Conservation (phyloP, 1,140 invertebrate species). For the Dermatophagoides farinae region DNA sequence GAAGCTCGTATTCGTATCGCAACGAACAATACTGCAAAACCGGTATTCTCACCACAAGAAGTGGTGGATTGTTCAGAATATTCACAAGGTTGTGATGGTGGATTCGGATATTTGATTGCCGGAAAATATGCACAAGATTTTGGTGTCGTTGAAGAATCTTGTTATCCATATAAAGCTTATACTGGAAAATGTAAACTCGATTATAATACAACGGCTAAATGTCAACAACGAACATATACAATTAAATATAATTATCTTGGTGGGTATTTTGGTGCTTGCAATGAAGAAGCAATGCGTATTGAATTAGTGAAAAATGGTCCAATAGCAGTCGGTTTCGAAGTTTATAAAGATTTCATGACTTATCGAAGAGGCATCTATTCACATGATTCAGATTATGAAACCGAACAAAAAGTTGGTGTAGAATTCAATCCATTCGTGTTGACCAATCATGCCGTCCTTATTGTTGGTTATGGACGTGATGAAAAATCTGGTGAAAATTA, state of each 20-base stretch:
- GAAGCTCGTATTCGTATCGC: slow-evolving; percentile 27
- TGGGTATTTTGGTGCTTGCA: slow-evolving; percentile 32
- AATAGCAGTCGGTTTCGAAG: slow-evolving; percentile 32
- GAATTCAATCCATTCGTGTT: slow-evolving; percentile 27
- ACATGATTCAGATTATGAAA: slow-evolving; percentile 17
- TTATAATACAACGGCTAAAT: slow-evolving; percentile 7
- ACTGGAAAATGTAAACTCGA: slow-evolving; percentile 10
- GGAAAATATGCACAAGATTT: slow-evolving; percentile 32
- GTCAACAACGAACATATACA: slow-evolving; percentile 27
- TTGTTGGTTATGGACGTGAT: slow-evolving; percentile 33
- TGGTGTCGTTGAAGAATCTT: slow-evolving; percentile 30
- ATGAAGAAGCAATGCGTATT: slow-evolving; percentile 32
- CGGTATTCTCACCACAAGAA: slow-evolving; percentile 31
- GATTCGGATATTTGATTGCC: slow-evolving; percentile 34
- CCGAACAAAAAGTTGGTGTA: slow-evolving; percentile 19
- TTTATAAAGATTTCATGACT: slow-evolving; percentile 28
- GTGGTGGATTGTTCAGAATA: slow-evolving; percentile 32
- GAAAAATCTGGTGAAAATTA: slow-evolving; percentile 34
- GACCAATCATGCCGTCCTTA: slow-evolving; percentile 32
- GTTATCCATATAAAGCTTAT: slow-evolving; percentile 29
- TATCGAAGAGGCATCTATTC: slow-evolving; percentile 30
- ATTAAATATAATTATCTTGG: slow-evolving; percentile 31
- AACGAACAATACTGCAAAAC: slow-evolving; percentile 27
- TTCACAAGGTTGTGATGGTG: slow-evolving; percentile 30
- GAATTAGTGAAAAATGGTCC: slow-evolving; percentile 32